Percentiles rank a stretch among this genome's conserved stretches.
Conservation (phyloP, 2,113 vertebrate genomes). For the Otocyon megalotis region DNA sequence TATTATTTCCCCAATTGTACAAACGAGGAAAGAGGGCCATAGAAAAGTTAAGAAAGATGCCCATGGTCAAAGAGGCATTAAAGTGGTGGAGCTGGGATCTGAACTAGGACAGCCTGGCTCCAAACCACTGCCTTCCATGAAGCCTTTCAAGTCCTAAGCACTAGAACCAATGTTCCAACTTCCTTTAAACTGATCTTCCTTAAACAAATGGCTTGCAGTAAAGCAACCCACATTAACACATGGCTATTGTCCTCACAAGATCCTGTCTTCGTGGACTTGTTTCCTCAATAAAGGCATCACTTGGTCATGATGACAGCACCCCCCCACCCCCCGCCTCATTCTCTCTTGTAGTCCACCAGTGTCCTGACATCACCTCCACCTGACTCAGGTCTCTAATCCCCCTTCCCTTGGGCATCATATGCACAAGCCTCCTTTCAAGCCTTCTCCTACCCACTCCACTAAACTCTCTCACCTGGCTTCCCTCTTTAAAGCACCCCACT, state of each 20-base stretch:
- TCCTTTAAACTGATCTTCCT: not conserved
- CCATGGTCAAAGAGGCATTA: not conserved
- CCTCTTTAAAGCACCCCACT: not conserved
- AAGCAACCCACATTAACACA: not conserved
- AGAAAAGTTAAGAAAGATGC: not conserved
- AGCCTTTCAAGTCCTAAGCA: not conserved
- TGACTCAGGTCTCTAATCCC: accelerated
- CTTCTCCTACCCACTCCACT: not conserved
- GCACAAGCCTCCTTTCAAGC: not conserved
- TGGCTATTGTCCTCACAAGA: not conserved
- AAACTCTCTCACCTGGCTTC: not conserved
- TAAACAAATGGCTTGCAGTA: not conserved
- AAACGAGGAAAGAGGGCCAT: not conserved
- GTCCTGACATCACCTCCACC: not conserved
- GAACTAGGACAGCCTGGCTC: not conserved
- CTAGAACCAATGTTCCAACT: not conserved
- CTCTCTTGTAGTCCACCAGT: not conserved
- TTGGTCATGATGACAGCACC: not conserved
- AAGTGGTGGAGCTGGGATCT: not conserved
- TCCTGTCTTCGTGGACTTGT: not conserved
- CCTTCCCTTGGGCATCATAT: not conserved
- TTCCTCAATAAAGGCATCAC: not conserved
- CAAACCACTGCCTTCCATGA: not conserved
- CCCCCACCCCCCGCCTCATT: not conserved
- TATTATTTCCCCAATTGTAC: not conserved